Conservation (phyloP, 1,140 invertebrate genomes). For the Diorhabda elongata region DNA sequence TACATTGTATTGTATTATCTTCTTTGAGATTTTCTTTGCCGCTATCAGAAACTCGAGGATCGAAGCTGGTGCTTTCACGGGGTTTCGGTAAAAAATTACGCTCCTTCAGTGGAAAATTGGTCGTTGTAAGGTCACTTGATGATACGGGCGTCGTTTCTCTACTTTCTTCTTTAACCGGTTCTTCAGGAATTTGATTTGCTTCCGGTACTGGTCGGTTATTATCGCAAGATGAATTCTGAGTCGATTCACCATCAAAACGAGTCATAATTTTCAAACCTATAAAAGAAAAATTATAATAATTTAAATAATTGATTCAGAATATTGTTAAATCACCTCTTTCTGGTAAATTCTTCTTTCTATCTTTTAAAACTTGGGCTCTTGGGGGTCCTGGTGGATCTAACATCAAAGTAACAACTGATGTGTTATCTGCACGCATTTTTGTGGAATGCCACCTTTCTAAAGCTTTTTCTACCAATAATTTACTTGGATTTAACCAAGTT, state of each 20-base stretch:
- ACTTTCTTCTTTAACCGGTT: too few species aligned
- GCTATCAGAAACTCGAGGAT: slow-evolving; percentile 29
- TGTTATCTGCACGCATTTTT: slow-evolving; percentile 89
- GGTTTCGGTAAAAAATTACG: slow-evolving; percentile 35
- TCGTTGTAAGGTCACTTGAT: slow-evolving; percentile 26
- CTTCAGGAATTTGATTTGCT: too few species aligned
- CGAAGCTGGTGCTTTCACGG: slow-evolving; percentile 37
- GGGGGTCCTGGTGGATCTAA: slow-evolving; percentile 87
- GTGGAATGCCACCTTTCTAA: slow-evolving; percentile 72
- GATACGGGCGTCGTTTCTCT: slow-evolving; percentile 24
- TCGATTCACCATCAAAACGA: slow-evolving; percentile 26
- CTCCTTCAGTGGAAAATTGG: slow-evolving; percentile 34
- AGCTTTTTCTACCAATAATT: slow-evolving; percentile 82
- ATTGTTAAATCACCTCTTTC: slow-evolving; percentile 24
- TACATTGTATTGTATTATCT: slow-evolving; percentile 55
- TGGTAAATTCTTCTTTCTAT: slow-evolving; percentile 43
- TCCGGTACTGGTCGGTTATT: not conserved
- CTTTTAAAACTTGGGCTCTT: slow-evolving; percentile 58
- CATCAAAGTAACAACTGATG: slow-evolving; percentile 89
- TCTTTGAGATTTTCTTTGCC: slow-evolving; percentile 23
- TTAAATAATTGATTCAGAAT: not conserved
- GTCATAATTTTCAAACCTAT: slow-evolving; percentile 39
- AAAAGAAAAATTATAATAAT: not conserved
- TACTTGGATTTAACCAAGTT: slow-evolving; percentile 85
- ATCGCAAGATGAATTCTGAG: slow-evolving; percentile 5